Conservation (phyloP, 2,888 invertebrate genomes). For the Synanthedon vespiformis region DNA sequence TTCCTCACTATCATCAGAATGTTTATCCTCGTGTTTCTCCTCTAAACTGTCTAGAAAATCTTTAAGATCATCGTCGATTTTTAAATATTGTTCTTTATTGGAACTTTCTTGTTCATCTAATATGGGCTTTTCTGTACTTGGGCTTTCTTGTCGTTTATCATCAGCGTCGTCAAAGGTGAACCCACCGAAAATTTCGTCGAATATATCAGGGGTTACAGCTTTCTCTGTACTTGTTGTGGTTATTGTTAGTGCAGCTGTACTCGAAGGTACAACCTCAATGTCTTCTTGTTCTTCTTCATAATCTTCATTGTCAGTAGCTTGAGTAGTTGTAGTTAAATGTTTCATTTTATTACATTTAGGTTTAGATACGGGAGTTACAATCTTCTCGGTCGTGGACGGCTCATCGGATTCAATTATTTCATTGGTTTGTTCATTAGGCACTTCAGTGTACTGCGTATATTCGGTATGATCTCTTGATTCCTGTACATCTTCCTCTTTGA, state of each 20-base stretch:
- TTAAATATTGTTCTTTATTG: conserved; percentile 30
- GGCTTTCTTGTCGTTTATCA: conserved; percentile 5
- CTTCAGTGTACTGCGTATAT: conserved; percentile 33
- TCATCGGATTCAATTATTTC: conserved; percentile 21
- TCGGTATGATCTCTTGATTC: conserved; percentile 37
- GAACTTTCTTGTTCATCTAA: conserved; percentile 29
- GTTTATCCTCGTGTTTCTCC: conserved; percentile 12
- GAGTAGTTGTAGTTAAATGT: conserved; percentile 18
- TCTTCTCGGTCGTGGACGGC: conserved; percentile 20
- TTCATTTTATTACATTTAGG: conserved; percentile 60
- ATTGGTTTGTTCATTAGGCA: conserved; percentile 19
- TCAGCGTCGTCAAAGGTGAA: conserved; percentile 32
- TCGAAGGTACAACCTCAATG: background rate
- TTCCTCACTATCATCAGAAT: conserved; percentile 14
- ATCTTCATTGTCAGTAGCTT: conserved; percentile 7
- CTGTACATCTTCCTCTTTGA: conserved; percentile 12
- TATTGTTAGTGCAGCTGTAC: conserved; percentile 13
- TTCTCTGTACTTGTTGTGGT: conserved; percentile 21
- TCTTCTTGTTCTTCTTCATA: conserved; percentile 10
- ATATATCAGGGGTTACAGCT: conserved; percentile 28
- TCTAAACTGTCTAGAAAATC: conserved; percentile 41
- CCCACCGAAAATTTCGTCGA: conserved; percentile 39
- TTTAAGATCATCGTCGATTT: conserved; percentile 42
- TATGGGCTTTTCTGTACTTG: conserved; percentile 16
- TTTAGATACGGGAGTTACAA: conserved; percentile 15